Conservation (phyloP, 2,888 invertebrate species). For the Caenorhabditis doughertyi region DNA sequence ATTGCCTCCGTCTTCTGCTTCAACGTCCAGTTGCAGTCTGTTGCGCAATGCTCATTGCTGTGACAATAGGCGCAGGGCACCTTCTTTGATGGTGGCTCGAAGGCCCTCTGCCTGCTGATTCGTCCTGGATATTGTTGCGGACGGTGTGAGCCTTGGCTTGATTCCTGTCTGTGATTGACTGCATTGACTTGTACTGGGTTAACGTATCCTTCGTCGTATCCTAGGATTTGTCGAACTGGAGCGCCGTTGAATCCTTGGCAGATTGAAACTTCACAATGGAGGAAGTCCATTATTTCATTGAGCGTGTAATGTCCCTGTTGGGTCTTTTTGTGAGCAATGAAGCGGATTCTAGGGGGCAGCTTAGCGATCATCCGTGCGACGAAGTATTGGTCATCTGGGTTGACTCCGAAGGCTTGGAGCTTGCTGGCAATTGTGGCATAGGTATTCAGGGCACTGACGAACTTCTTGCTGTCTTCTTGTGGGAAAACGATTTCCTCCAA, state of each 20-base stretch:
- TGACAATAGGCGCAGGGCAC: not conserved
- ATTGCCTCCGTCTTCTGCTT: not conserved
- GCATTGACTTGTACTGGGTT: not conserved
- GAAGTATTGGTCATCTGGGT: not conserved
- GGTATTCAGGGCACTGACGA: not conserved
- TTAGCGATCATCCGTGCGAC: not conserved
- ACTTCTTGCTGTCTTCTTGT: not conserved
- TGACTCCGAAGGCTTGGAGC: not conserved
- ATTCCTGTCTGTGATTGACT: not conserved
- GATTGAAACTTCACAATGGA: not conserved
- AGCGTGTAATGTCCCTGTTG: not conserved
- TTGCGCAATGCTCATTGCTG: not conserved
- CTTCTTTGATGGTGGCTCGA: not conserved
- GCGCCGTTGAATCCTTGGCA: not conserved
- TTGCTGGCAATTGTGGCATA: not conserved
- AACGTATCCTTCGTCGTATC: not conserved
- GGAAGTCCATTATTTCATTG: not conserved
- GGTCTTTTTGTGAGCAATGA: not conserved
- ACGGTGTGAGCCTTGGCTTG: not conserved
- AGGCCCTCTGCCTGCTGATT: not conserved
- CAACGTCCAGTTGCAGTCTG: not conserved
- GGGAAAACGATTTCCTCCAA: not conserved
- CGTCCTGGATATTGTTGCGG: not conserved
- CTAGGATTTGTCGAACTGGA: not conserved
- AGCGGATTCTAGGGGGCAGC: not conserved